Percentiles rank a stretch among this genome's conserved stretches.
Evolutionary conservation across 2,797 vertebrate species (phyloP).

Genomic region (Semaprochilodus insignis): DNA sequence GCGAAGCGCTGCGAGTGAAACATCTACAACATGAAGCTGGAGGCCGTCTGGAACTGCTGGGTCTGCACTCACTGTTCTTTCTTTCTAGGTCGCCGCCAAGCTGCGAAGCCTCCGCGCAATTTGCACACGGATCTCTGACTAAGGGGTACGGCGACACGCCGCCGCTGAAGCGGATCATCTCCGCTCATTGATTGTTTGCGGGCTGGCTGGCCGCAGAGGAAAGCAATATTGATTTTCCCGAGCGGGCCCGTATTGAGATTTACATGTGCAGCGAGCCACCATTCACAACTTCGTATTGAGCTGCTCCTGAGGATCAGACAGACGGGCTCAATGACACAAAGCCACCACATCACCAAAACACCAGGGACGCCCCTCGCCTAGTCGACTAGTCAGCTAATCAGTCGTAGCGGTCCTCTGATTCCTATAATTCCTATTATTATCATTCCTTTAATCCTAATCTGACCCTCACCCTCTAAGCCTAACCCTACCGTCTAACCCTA

Average conservation of each 20-base stretch:
- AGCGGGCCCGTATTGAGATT: neutral
- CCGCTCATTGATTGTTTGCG: neutral
- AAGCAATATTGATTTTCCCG: slow-evolving; percentile 23
- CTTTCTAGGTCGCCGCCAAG: slow-evolving; percentile 18
- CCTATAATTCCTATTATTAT: too few species aligned
- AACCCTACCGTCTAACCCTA: too few species aligned
- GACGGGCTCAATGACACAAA: neutral
- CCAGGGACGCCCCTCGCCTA: neutral
- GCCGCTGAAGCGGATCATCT: slow-evolving; percentile 10
- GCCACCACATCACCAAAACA: neutral
- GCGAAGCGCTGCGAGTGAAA: neutral
- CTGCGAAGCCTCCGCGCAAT: neutral
- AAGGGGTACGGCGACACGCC: neutral
- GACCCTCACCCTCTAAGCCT: too few species aligned
- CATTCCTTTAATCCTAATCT: too few species aligned
- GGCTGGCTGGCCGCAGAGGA: neutral
- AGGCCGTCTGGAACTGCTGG: slow-evolving; percentile 13
- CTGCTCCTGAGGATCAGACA: neutral
- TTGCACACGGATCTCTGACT: neutral
- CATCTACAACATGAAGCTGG: slow-evolving; percentile 14
- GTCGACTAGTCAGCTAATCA: neutral
- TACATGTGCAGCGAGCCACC: neutral
- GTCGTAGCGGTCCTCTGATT: neutral
- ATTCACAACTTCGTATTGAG: slow-evolving; percentile 8
- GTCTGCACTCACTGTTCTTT: slow-evolving; percentile 9